These are phyloP conservation scores for Lamellibrachia satsuma DNA, from an alignment of 2,888 invertebrate genomes.

Conservation along the genomic window DNA sequence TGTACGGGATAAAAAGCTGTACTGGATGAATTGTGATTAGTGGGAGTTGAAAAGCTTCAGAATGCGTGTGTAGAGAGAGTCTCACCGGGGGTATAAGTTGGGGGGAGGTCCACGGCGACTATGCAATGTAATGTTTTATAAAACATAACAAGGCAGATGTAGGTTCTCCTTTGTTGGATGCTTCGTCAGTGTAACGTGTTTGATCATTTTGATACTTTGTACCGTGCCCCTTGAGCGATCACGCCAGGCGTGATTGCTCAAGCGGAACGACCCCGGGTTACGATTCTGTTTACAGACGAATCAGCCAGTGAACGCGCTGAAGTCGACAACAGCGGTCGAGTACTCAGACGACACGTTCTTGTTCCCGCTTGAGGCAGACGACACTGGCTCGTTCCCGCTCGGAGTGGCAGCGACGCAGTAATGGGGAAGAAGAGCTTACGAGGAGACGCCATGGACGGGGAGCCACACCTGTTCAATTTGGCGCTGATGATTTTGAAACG, in stretches of 20 bases:
- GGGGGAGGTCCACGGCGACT: too few relatives aligned
- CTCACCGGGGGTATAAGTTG: too few relatives aligned
- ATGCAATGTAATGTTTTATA: too few relatives aligned
- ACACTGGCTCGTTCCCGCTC: not conserved
- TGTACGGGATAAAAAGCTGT: too few relatives aligned
- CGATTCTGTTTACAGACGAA: not conserved
- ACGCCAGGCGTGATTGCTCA: not conserved
- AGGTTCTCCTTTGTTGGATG: too few relatives aligned
- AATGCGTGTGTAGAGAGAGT: too few relatives aligned
- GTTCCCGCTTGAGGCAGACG: not conserved
- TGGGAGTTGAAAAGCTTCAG: too few relatives aligned
- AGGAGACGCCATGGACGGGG: not conserved
- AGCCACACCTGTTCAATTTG: not conserved
- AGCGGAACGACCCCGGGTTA: slow-evolving; percentile 4
- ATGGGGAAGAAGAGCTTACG: not conserved
- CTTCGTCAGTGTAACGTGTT: not conserved
- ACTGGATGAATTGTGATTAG: too few relatives aligned
- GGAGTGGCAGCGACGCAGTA: not conserved
- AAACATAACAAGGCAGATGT: too few relatives aligned
- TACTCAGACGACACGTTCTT: not conserved
- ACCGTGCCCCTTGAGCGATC: not conserved
- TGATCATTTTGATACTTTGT: not conserved
- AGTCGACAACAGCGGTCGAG: not conserved
- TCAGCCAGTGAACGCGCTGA: not conserved
- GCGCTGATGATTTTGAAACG: not conserved